phyloP scores from a whole-genome alignment of 1,140 invertebrate genomes.

The Drosophila simulans region DNA sequence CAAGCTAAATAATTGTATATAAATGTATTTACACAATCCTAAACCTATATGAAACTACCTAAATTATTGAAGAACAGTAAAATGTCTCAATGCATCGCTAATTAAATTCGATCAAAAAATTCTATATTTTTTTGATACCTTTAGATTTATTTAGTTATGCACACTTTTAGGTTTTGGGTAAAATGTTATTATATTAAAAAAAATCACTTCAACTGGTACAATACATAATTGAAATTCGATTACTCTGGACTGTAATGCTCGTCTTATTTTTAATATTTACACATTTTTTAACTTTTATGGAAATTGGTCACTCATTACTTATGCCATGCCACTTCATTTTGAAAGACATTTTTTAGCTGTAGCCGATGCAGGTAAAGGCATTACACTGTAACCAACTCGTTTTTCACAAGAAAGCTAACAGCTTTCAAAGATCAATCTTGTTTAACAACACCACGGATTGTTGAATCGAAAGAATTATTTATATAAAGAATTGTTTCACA shows the following conservation, averaged over 20 bases:
- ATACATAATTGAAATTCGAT: slow-evolving; percentile 6
- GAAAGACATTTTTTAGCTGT: neutral
- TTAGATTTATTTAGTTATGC: neutral
- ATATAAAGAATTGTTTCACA: slow-evolving; percentile 60
- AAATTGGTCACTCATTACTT: neutral
- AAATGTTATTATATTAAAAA: slow-evolving; percentile 2
- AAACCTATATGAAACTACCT: slow-evolving; percentile 10
- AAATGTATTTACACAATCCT: slow-evolving; percentile 22
- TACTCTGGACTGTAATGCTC: slow-evolving; percentile 8
- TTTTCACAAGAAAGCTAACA: slow-evolving; percentile 38
- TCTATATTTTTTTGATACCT: neutral
- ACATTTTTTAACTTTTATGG: slow-evolving; percentile 1
- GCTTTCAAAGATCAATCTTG: slow-evolving; percentile 20
- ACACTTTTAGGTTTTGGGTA: neutral
- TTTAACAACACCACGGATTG: slow-evolving; percentile 29
- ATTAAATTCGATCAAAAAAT: neutral
- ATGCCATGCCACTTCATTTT: neutral
- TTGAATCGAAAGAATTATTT: slow-evolving; percentile 20
- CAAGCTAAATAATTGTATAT: slow-evolving; percentile 29
- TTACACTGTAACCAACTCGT: slow-evolving; percentile 28
- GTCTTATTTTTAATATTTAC: slow-evolving; percentile 8
- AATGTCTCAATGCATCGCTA: slow-evolving; percentile 30
- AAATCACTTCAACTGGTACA: neutral
- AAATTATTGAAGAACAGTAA: slow-evolving; percentile 18
- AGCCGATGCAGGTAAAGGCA: slow-evolving; percentile 19